Percentiles rank a stretch among this genome's conserved stretches.
phyloP scores from a whole-genome alignment of 2,888 invertebrate genomes.

The Cryptocheilus praepositus region DNA sequence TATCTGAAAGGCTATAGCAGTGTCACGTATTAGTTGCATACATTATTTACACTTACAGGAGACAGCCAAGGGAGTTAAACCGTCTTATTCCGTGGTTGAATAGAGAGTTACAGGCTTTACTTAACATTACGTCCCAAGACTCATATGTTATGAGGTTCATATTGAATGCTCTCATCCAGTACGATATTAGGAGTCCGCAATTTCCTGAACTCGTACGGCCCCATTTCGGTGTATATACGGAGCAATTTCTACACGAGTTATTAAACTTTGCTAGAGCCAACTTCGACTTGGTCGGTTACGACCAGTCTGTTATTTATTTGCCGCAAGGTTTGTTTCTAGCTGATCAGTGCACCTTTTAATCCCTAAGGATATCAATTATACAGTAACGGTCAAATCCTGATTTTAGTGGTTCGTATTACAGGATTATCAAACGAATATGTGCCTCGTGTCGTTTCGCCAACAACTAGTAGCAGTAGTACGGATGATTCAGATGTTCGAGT shows the following conservation, averaged over 20 bases:
- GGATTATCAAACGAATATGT: constrained; percentile 60
- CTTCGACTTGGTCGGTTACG: constrained; percentile 90
- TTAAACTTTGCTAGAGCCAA: constrained; percentile 91
- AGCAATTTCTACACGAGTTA: constrained; percentile 94
- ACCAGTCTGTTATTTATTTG: constrained; percentile 82
- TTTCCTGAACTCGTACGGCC: constrained; percentile 84
- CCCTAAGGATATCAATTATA: background rate
- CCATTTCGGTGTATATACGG: constrained; percentile 83
- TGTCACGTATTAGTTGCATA: background rate
- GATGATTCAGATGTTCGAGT: constrained; percentile 65
- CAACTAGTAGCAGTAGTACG: constrained; percentile 49
- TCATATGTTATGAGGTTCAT: constrained; percentile 83
- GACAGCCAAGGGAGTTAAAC: constrained; percentile 87
- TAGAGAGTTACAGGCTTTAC: constrained; percentile 87
- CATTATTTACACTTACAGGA: constrained; percentile 73
- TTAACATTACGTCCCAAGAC: constrained; percentile 81
- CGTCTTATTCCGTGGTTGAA: constrained; percentile 92
- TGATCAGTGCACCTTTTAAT: too few relatives aligned
- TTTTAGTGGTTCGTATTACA: constrained; percentile 24
- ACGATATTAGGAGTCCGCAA: constrained; percentile 81
- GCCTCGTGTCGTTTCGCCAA: constrained; percentile 52
- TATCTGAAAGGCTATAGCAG: background rate
- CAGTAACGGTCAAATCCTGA: background rate
- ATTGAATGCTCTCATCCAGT: constrained; percentile 81
- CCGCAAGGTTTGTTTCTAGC: constrained; percentile 59